Evolutionary conservation across 2,797 vertebrate species (phyloP).

Genomic region (Pogoniulus pusillus): DNA sequence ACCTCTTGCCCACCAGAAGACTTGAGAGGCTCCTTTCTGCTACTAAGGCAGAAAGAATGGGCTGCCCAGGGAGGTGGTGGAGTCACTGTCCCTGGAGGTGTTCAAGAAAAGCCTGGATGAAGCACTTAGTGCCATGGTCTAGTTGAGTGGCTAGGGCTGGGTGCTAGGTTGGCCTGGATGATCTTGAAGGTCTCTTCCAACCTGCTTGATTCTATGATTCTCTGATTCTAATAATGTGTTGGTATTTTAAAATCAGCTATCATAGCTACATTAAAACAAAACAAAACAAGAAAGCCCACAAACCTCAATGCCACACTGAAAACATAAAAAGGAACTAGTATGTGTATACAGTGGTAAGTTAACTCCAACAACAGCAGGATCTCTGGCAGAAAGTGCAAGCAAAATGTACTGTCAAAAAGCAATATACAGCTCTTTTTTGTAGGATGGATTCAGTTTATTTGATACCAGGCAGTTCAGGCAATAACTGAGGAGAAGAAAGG

Average conservation of each 20-base stretch:
- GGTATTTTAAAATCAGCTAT: background rate
- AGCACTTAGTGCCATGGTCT: too few relatives aligned
- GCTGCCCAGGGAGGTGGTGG: too few relatives aligned
- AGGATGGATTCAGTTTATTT: conserved; percentile 13
- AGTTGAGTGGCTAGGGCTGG: too few relatives aligned
- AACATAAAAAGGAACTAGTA: background rate
- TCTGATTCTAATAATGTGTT: background rate
- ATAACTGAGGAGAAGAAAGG: background rate
- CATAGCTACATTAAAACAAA: background rate
- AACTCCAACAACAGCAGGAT: background rate
- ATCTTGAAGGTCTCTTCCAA: too few relatives aligned
- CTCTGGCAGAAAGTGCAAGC: fast-evolving
- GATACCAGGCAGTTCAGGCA: background rate
- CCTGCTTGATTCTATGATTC: too few relatives aligned
- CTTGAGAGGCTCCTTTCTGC: too few relatives aligned
- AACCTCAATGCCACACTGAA: background rate
- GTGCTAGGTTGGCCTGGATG: too few relatives aligned
- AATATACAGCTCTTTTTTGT: background rate
- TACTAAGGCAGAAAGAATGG: too few relatives aligned
- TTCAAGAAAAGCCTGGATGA: too few relatives aligned
- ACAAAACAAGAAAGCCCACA: too few relatives aligned
- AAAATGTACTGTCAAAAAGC: background rate
- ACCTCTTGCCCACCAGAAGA: too few relatives aligned
- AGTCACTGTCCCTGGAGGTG: too few relatives aligned
- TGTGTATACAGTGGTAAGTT: background rate